These are phyloP conservation scores for Tapera naevia DNA, from an alignment of 2,797 vertebrate species.

Conservation along the genomic window DNA sequence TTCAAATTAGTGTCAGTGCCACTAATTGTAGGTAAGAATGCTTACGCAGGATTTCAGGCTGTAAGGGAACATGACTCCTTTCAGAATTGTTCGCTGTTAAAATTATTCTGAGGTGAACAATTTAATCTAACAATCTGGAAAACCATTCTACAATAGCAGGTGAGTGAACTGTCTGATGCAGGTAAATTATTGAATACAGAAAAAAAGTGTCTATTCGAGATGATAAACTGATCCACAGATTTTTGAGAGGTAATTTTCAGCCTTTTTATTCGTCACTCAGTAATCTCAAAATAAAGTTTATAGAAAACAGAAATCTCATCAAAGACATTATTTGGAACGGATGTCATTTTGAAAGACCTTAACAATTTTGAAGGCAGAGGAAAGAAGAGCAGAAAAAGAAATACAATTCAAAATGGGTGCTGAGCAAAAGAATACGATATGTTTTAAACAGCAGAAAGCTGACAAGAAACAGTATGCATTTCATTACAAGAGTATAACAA, in stretches of 20 bases:
- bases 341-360: not conserved
- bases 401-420: not conserved
- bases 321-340: not conserved
- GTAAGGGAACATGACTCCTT: not conserved
- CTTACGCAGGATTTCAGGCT: not conserved
- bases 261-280: not conserved
- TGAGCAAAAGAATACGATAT: not conserved
- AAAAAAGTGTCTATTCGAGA: not conserved
- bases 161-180: not conserved
- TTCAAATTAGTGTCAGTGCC: not conserved
- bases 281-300: not conserved
- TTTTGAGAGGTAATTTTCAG: not conserved
- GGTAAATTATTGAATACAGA: not conserved
- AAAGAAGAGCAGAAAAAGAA: not conserved
- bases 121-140: conserved; percentile 13
- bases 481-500: not conserved
- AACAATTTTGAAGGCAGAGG: not conserved
- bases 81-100: not conserved
- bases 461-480: not conserved
- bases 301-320: not conserved
- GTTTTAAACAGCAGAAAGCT: not conserved
- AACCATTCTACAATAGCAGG: not conserved
- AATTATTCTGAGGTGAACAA: conserved; percentile 23
- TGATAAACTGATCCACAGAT: not conserved
- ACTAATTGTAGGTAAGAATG: not conserved